Evolutionary conservation across 2,888 invertebrate genomes (phyloP), one percentile per base, ranked within the genome.

Genomic region (Andrena trimmerana): DNA sequence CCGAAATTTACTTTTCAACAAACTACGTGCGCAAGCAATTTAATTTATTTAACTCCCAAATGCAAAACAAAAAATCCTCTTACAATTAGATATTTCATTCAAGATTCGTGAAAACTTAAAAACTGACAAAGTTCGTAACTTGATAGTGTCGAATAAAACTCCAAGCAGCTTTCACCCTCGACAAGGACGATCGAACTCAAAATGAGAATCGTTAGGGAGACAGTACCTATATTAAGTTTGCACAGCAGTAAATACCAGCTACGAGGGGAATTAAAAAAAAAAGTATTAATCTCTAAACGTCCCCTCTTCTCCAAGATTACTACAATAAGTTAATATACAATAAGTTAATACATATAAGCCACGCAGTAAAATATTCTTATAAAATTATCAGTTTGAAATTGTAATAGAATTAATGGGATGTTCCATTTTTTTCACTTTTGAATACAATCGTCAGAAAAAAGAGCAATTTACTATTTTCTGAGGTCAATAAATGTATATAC

Each of bases 151-250:
- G 52, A 60, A 66, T 52, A 48, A 66, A 52, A 36, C 33, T 62
- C 7, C 4, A 2, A 54, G 52, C 62, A 52, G 50, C 48, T 36
- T 20, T 60, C 50, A 65, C 48, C 54, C n/a, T 76, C 65, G 2
- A 16, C 54, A 69, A 81, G 42, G n/a, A 59, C 73, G 81, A 83
- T 84, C 81, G 69, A 86, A 83, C 66, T 62, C 63, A 54, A 72
- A 78, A 86, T 69, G 68, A 78, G 65, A 63, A 36, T 13, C 54
- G 8, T 10, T 60, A 50, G 74, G 68, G 69, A 50, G 80, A 66
- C 70, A 63, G 82, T 24, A 13, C 5, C 42, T 89, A 89, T 89
- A 91, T 92, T 89, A 89, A 87, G 91, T 91, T 92, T 91, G 72
- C 90, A 69, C 73, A 87, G 89, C 88, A 87, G 85, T 92, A 91